Conservation (phyloP, 2,797 vertebrate species). For the Bradypus variegatus region DNA sequence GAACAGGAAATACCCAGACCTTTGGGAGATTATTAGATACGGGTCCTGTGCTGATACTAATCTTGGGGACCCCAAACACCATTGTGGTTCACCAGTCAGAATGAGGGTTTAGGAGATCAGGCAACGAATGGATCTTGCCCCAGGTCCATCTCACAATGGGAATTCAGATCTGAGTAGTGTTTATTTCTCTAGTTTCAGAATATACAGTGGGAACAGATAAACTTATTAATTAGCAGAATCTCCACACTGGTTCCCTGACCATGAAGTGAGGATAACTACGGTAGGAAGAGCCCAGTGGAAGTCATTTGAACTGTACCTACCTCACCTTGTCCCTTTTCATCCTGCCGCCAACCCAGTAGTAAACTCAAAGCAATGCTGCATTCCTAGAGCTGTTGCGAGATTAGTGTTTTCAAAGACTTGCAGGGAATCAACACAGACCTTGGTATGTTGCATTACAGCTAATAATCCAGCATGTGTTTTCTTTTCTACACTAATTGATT, state of each 20-base stretch:
- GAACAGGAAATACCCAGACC: not conserved
- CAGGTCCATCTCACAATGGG: not conserved
- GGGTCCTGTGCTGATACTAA: not conserved
- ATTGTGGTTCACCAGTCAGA: not conserved
- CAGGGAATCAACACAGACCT: no score
- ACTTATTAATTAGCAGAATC: not conserved
- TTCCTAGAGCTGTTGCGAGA: not conserved
- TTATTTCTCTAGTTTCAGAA: not conserved
- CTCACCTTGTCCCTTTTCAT: not conserved
- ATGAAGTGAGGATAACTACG: not conserved
- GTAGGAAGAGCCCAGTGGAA: not conserved
- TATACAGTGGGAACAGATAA: not conserved
- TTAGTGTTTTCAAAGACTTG: not conserved
- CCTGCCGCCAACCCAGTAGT: not conserved
- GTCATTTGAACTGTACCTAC: not conserved
- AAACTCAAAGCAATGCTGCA: not conserved
- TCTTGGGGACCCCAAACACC: not conserved
- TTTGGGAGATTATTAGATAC: not conserved
- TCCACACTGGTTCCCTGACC: not conserved
- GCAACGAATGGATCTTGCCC: not conserved
- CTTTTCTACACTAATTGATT: not conserved
- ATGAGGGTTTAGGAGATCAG: not conserved
- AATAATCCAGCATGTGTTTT: not conserved
- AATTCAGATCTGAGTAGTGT: not conserved
- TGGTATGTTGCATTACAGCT: not conserved